Percentiles rank a stretch among this genome's conserved stretches.
phyloP scores from a whole-genome alignment of 2,797 vertebrate species.

The Helicolenus hilgendorfi region DNA sequence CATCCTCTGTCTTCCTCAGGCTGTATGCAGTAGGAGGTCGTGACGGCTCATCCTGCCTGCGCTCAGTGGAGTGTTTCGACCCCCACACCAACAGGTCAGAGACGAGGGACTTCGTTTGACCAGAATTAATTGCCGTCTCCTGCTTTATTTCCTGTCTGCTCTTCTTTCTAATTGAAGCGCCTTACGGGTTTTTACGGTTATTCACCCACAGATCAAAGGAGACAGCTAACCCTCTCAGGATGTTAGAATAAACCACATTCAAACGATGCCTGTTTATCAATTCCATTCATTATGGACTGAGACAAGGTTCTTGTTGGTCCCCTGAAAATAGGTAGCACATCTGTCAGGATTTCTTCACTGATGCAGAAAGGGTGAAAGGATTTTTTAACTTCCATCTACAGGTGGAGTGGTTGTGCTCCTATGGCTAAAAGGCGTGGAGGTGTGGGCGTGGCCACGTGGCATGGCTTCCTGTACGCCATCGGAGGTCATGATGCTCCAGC shows the following conservation, averaged over 20 bases:
- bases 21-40: conserved; percentile 98
- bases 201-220: conserved; percentile 61
- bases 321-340: not conserved
- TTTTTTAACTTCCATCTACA: conserved; percentile 65
- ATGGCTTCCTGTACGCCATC: conserved; percentile 96
- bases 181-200: conserved; percentile 33
- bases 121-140: conserved; percentile 42
- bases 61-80: conserved; percentile 98
- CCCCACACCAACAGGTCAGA: conserved; percentile 97
- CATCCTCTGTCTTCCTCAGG: conserved; percentile 83
- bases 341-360: not conserved
- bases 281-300: conserved; percentile 19
- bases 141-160: conserved; percentile 51
- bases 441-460: conserved; percentile 98
- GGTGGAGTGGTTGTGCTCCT: conserved; percentile 96
- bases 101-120: conserved; percentile 31
- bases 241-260: conserved; percentile 14
- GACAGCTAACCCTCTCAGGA: conserved; percentile 45
- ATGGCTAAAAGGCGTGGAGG: conserved; percentile 98
- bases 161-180: not conserved
- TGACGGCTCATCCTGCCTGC: conserved; percentile 98
- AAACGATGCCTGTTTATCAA: conserved; percentile 30
- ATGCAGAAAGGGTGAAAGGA: not conserved
- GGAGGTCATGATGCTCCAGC: conserved; percentile 98
- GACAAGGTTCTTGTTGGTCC: not conserved